phyloP scores from a whole-genome alignment of 2,113 vertebrate species.

The Labeo catla region DNA sequence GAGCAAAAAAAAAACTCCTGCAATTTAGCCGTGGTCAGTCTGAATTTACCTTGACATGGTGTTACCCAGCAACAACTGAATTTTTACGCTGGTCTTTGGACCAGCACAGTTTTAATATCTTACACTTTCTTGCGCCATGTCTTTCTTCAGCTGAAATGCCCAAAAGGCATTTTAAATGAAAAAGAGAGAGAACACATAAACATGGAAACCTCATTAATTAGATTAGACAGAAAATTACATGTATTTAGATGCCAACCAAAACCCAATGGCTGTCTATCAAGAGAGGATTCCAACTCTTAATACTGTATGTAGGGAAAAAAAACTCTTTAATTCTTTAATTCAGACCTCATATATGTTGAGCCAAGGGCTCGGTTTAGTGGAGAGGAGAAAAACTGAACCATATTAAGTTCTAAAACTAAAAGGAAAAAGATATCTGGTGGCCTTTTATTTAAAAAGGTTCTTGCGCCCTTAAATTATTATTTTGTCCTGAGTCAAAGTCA shows the following conservation, averaged over 20 bases:
- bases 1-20: neutral
- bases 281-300: neutral
- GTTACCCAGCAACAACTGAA: slow-evolving; percentile 1
- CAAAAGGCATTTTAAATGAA: neutral
- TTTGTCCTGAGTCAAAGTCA: neutral
- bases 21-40: neutral
- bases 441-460: neutral
- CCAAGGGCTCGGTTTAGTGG: neutral
- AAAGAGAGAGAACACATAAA: neutral
- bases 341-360: neutral
- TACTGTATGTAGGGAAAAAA: neutral
- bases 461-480: neutral
- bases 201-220: neutral
- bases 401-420: neutral
- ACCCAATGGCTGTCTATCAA: neutral
- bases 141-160: slow-evolving; percentile 5
- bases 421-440: neutral
- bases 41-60: neutral
- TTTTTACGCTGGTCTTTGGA: neutral
- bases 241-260: too few relatives aligned
- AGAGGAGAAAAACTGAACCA: neutral
- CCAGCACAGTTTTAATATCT: neutral
- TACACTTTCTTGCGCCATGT: neutral
- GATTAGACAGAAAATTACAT: neutral
- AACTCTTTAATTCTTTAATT: neutral